Conservation (phyloP, 2,888 invertebrate species). For the Hyppa rectilinea region DNA sequence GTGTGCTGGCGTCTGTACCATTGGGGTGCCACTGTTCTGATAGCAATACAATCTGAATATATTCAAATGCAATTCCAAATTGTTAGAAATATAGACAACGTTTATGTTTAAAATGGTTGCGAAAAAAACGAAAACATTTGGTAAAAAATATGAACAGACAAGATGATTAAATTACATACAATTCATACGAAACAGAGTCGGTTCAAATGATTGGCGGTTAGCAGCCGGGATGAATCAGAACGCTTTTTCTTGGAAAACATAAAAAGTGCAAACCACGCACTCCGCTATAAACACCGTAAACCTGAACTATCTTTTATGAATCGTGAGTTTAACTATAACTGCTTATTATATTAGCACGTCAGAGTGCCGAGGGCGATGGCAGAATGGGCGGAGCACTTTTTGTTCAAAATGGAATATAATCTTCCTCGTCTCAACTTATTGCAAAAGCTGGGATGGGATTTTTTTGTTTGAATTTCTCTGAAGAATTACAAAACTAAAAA, state of each 20-base stretch:
- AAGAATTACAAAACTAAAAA: background rate
- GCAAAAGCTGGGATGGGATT: background rate
- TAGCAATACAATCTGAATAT: background rate
- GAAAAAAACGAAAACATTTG: background rate
- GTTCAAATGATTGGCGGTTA: slow-evolving; percentile 17
- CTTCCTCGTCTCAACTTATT: background rate
- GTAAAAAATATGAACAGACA: background rate
- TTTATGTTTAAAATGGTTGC: too few species aligned
- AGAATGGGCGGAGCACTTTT: background rate
- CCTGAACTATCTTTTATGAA: slow-evolving; percentile 53
- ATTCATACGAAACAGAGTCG: background rate
- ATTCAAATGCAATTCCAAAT: background rate
- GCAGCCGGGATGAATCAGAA: slow-evolving; percentile 38
- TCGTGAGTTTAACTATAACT: slow-evolving; percentile 55
- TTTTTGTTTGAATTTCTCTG: background rate
- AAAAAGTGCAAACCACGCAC: slow-evolving; percentile 42
- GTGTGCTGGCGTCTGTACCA: too few species aligned
- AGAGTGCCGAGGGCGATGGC: slow-evolving; percentile 34
- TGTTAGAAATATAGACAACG: background rate
- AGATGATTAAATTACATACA: slow-evolving; percentile 22
- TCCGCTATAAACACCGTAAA: slow-evolving; percentile 32
- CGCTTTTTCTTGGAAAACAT: slow-evolving; percentile 48
- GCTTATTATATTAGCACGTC: slow-evolving; percentile 51
- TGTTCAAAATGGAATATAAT: slow-evolving; percentile 18
- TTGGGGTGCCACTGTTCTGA: too few species aligned